Conservation (phyloP, 2,113 vertebrate genomes). For the Nothoprocta perdicaria region DNA sequence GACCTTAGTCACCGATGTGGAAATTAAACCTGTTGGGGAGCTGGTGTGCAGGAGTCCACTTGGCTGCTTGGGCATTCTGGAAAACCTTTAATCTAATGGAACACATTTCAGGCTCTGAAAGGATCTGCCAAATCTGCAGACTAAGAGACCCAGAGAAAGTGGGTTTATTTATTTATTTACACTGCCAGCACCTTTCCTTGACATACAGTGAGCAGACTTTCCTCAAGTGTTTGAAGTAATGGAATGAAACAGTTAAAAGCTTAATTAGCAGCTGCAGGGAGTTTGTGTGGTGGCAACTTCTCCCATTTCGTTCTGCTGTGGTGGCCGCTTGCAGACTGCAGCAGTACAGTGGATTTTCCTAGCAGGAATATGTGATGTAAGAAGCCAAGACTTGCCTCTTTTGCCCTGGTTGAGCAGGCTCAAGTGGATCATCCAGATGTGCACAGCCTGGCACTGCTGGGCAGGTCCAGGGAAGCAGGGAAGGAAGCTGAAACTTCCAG, state of each 20-base stretch:
- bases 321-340: not conserved
- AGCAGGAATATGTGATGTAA: not conserved
- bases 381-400: not conserved
- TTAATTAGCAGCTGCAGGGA: not conserved
- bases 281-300: slow-evolving; percentile 16
- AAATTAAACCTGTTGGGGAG: not conserved
- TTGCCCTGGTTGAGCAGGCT: not conserved
- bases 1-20: not conserved
- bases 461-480: not conserved
- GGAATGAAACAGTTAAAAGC: not conserved
- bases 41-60: slow-evolving; percentile 4
- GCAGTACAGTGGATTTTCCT: not conserved
- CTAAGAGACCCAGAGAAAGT: not conserved
- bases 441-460: too few species aligned
- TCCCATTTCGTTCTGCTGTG: slow-evolving; percentile 1
- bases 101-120: not conserved
- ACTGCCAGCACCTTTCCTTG: not conserved
- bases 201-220: not conserved
- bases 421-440: not conserved
- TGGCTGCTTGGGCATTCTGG: not conserved
- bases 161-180: not conserved
- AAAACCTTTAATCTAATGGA: not conserved
- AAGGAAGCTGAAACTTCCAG: not conserved
- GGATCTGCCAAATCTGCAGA: not conserved
- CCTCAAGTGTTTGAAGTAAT: not conserved